Evolutionary conservation across 53 echinoderm and acorn worm genomes (phyloP), one percentile per base, ranked within the genome.

Genomic region (Holothuria leucospilota): DNA sequence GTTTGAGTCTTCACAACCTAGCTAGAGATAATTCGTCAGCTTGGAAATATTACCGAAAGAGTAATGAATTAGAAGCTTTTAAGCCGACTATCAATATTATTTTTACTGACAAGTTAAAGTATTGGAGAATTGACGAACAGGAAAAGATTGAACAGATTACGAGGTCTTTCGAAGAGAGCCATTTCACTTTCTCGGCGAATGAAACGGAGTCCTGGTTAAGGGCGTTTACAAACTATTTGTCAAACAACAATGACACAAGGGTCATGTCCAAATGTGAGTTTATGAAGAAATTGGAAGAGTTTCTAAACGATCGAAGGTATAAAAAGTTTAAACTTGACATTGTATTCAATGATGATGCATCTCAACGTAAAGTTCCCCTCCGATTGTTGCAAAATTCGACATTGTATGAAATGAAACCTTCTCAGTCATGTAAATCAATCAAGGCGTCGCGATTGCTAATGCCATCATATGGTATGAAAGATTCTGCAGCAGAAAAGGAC

Each of bases 1-100:
- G 96, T 7, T 66, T 96, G 25, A 39, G 83, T 62, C 81, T 94
- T 27, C 92, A 94, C 39, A 94, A 96, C 60, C 75, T 96, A 6
- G 96, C 96, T 21, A 77, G 86, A 27, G 94, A 96, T 74, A 78
- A 90, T 79, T 96, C 96, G 9, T 86, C 94, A 13, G 69, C 96
- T 6, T 94, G 88, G 75, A n/a, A 88, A 25, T 94, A 86, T 75
- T 96, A 94, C 70, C 77, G 88, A 23, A 41, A 88, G 30, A 84
- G 88, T 11, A 94, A 96, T 77, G 87, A 84, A 60, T 61, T 88
- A 79, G 88, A 88, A 8, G 86, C 74, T 21, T 89, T 90, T n/a
- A 92, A 91, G 24, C 96, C 96, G 2, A 86, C 88, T 0, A 87
- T 94, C 25, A 90, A 88, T 69, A 82, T 96, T 5, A 88, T 92